phyloP scores from a whole-genome alignment of 1,140 invertebrate genomes.

The Antheraea mylitta region DNA sequence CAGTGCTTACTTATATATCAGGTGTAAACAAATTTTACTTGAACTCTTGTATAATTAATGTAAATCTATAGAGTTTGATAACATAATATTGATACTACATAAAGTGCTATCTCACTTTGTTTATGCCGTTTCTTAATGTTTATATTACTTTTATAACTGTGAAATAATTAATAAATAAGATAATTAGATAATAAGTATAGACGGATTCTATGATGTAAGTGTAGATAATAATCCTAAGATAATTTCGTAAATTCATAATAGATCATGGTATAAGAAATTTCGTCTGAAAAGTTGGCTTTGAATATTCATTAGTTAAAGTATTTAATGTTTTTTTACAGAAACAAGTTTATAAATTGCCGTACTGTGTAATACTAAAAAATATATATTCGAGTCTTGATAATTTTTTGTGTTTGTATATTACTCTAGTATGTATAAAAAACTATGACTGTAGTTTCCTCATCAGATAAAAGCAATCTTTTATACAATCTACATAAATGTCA shows the following conservation, averaged over 20 bases:
- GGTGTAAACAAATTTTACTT: no score
- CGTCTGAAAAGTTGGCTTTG: background rate
- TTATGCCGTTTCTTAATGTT: no score
- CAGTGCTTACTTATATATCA: no score
- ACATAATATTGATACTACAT: no score
- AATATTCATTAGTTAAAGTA: background rate
- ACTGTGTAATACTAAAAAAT: background rate
- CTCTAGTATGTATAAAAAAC: conserved; percentile 15
- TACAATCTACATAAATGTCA: conserved; percentile 9
- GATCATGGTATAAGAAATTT: background rate
- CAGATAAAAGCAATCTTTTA: conserved; percentile 14
- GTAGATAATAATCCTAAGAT: no score
- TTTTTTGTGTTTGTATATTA: conserved; percentile 1
- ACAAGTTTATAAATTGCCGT: background rate
- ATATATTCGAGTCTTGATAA: background rate
- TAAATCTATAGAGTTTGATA: no score
- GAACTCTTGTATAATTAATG: no score
- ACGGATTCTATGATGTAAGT: no score
- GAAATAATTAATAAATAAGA: no score
- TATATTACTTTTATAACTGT: no score
- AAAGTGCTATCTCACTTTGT: no score
- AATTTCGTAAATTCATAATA: background rate
- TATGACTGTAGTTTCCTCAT: conserved; percentile 22
- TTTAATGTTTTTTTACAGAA: background rate
- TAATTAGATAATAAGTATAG: no score